Evolutionary conservation across 2,797 vertebrate genomes (phyloP), one percentile per base, ranked within the genome.

Genomic region (Amblyraja radiata): DNA sequence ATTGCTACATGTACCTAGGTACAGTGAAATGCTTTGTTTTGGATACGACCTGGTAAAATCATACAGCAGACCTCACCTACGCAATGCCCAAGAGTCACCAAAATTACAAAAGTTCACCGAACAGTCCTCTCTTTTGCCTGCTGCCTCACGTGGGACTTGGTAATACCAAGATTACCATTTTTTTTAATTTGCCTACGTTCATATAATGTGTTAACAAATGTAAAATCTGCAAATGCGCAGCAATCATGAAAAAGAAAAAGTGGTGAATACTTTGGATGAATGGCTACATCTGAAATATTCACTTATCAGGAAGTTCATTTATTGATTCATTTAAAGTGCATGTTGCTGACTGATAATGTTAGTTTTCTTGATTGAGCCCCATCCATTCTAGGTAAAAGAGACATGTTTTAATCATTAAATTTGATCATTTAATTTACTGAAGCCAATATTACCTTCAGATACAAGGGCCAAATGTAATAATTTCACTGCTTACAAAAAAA

Each of bases 361-460:
- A 36, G 84, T 88, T 68, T 68, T 9, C 63, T 88, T 88, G n/a
- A 68, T 68, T 63, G 18, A 65, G 16, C n/a, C 84, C 63, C 61
- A 68, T 88, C 18, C 32, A 36, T 88, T 88, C 68, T 68, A 32
- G 21, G 1, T 21, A 36, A 23, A 80, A 7, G 9, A 5, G 25
- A n/a, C 46, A 84, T 84, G 21, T n/a, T n/a, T 88, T 88, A 88
- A 68, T 68, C 84, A 88, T 88, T 88, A 88, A 68, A 23, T 18
- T 36, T 39, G 23, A n/a, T 16, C 61, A 88, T 68, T 88, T 88
- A 88, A 68, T 88, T 68, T 68, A n/a, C 61, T 68, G 6, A 68
- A 88, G 68, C 84, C 36, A 58, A 58, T 61, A 68, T 68, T 65
- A 65, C 28, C 63, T 21, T 21, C 63, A 88, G 18, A 88, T 68